Conservation (phyloP, 2,888 invertebrate species). For the Elaeidobius kamerunicus region DNA sequence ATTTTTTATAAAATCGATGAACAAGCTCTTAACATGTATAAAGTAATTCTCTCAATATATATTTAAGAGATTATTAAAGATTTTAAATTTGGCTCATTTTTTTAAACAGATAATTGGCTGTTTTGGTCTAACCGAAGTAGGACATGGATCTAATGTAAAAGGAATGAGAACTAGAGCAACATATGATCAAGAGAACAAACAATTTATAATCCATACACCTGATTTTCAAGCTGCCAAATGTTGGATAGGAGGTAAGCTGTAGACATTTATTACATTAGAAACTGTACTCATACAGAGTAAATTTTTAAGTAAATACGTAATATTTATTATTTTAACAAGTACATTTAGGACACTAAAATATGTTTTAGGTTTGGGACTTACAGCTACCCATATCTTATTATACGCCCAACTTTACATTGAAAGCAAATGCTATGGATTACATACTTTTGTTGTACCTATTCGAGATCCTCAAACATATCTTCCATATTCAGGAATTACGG, state of each 20-base stretch:
- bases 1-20: too few species aligned
- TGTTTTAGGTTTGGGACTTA: slow-evolving; percentile 9
- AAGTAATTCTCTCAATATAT: too few species aligned
- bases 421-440: slow-evolving; percentile 66
- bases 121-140: slow-evolving; percentile 84
- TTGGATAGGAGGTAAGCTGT: slow-evolving; percentile 70
- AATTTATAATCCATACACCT: slow-evolving; percentile 72
- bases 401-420: slow-evolving; percentile 86
- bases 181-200: slow-evolving; percentile 67
- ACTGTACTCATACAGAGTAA: slow-evolving; percentile 5
- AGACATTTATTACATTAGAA: slow-evolving; percentile 17
- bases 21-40: too few species aligned
- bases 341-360: too few species aligned
- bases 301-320: too few species aligned
- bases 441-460: too few species aligned
- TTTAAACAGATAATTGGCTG: slow-evolving; percentile 68
- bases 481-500: too few species aligned
- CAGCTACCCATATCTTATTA: slow-evolving; percentile 7
- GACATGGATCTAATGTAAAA: slow-evolving; percentile 87
- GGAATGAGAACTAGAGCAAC: slow-evolving; percentile 84
- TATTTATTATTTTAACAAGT: too few species aligned
- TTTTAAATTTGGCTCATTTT: too few species aligned
- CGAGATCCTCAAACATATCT: too few species aligned
- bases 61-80: too few species aligned
- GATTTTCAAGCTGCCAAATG: slow-evolving; percentile 76